Evolutionary conservation across 2,888 invertebrate genomes (phyloP).

Genomic region (Hemistola chrysoprasaria): DNA sequence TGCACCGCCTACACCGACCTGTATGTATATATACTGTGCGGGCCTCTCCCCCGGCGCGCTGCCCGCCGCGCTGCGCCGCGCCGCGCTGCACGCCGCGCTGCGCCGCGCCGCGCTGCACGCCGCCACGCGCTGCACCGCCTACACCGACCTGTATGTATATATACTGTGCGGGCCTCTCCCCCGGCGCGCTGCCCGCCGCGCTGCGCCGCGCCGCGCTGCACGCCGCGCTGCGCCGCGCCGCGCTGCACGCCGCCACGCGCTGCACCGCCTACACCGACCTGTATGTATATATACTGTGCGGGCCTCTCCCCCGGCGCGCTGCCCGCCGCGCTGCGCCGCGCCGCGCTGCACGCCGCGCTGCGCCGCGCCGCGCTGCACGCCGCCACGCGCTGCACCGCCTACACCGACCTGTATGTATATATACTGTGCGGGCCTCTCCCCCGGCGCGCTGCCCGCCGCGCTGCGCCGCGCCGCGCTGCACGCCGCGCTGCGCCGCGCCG

Average conservation of each 20-base stretch:
- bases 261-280: slow-evolving; percentile 47
- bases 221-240: slow-evolving; percentile 57
- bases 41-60: too few relatives aligned
- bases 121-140: too few relatives aligned
- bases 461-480: slow-evolving; percentile 80
- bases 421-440: slow-evolving; percentile 33
- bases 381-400: slow-evolving; percentile 39
- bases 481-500: slow-evolving; percentile 83
- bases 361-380: slow-evolving; percentile 83
- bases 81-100: too few relatives aligned
- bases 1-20: too few relatives aligned
- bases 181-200: slow-evolving; percentile 80
- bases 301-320: slow-evolving; percentile 36
- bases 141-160: too few relatives aligned
- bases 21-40: too few relatives aligned
- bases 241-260: slow-evolving; percentile 76
- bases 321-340: slow-evolving; percentile 86
- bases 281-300: slow-evolving; percentile 37
- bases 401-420: slow-evolving; percentile 45
- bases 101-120: too few relatives aligned
- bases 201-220: slow-evolving; percentile 38
- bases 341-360: too few relatives aligned
- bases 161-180: slow-evolving; percentile 33
- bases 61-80: too few relatives aligned
- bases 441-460: slow-evolving; percentile 80